Base-by-base conservation (phyloP, 1,140 invertebrate species). In the Cydia amplana region DNA sequence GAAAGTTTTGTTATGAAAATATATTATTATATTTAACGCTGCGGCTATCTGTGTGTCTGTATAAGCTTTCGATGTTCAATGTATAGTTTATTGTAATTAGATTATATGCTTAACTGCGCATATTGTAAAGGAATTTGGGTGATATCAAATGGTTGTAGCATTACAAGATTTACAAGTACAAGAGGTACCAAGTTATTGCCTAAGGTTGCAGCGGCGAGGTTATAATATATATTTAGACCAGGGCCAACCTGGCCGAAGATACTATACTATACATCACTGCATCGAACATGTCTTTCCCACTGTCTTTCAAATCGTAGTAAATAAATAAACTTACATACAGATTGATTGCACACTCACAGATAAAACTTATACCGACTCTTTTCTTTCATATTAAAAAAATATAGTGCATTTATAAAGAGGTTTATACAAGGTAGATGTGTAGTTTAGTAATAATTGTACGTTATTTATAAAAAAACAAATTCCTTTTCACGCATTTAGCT, bases 381-480 rank as follows among this genome's bases (percentile, higher is more conserved):
- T 79, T 73, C 63, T 77, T 79, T 78, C 73, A 75, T 78, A 70
- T 80, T 77, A 63, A 77, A 79, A 28, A 80, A 79, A 78, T 87
- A 87, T 89, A 89, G 84, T 87, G 83, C 87, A 90, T 90, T 90
- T 90, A 88, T 85, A 85, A 90, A 85, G 88, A 92, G 89, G 89
- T 92, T 90, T 89, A 92, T 92, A 91, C 90, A 92, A 92, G 90
- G 89, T 92, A 92, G 90, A 87, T 80, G 79, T 82, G 88, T 91
- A 92, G 89, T 79, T 79, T 92, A 92, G 88, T 85, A 78, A 82
- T 88, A 90, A 88, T 85, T 86, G 84, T 85, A 87, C 83, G 85
- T 86, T 85, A 82, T 88, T 85, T 86, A 81, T 80, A 73, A 75
- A 79, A 83, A 74, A 74, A 82, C 79, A 55, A 79, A 79, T 83